Base-by-base conservation (phyloP, 2,113 vertebrate genomes). In the Anarrhichthys ocellatus region DNA sequence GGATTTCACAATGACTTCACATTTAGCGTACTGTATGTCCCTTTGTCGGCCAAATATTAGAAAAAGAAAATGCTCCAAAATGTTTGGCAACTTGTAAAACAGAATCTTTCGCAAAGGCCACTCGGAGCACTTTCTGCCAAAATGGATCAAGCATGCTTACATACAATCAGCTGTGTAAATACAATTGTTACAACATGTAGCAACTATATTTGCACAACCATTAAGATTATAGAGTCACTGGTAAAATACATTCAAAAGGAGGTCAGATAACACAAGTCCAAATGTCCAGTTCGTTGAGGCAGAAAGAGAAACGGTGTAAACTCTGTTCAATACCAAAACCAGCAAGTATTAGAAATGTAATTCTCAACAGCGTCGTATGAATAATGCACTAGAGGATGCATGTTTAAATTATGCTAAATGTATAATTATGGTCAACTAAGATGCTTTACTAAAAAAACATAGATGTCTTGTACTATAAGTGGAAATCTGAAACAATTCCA, bases 91-190 rank as follows among this genome's bases (percentile, higher is more conserved):
- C 29, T 77, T 63, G 73, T 87, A 91, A 91, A 91, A 91, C 63
- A 81, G 62, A 83, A 86, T 89, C 73, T 91, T 71, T 71, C 88
- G 88, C 93, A 95, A 95, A 95, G 95, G 94, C 92, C 94, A 95
- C 95, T 95, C 91, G 83, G 87, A 94, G 92, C 90, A 88, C 70
- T 84, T 91, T 92, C 85, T 90, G 91, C 73, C 84, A 87, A 91
- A 91, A 91, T 84, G 76, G 86, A 88, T 92, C 89, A 90, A 92
- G 92, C 93, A 94, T 95, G 94, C 94, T 92, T 92, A 95, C 92
- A 34, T 90, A 95, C 91, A 94, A 78, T 82, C 89, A 91, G 86
- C 86, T 85, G 87, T 78, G 88, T 65, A 80, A 82, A 87, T 79
- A 91, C 52, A 86, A 82, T 90, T 82, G 83, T 89, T 86, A 74